phyloP scores from a whole-genome alignment of 2,113 vertebrate genomes.

The Psittacus erithacus region DNA sequence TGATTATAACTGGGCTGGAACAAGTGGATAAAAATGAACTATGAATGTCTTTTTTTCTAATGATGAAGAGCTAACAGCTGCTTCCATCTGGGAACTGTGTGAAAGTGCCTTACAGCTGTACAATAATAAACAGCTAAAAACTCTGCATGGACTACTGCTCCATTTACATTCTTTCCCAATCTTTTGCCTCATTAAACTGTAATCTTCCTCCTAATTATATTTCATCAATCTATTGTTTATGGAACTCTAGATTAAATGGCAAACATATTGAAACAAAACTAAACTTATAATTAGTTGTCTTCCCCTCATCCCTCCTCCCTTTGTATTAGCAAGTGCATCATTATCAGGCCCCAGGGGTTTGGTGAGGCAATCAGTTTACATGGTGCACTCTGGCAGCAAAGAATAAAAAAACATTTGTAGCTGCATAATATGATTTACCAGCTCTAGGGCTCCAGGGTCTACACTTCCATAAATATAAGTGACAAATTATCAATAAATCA shows the following conservation, averaged over 20 bases:
- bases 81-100: conserved; percentile 77
- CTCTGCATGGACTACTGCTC: conserved; percentile 46
- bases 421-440: conserved; percentile 80
- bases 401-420: conserved; percentile 63
- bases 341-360: conserved; percentile 45
- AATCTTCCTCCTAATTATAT: conserved; percentile 80
- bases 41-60: conserved; percentile 50
- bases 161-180: conserved; percentile 78
- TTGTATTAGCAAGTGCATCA: conserved; percentile 65
- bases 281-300: conserved; percentile 68
- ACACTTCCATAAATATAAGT: conserved; percentile 82
- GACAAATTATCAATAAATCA: conserved; percentile 86
- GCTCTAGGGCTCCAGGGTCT: conserved; percentile 70
- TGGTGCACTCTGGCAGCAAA: conserved; percentile 52
- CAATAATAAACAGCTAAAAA: conserved; percentile 81
- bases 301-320: conserved; percentile 37
- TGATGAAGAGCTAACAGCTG: conserved; percentile 70
- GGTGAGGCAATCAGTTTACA: conserved; percentile 44
- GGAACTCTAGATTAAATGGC: conserved; percentile 78
- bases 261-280: conserved; percentile 78
- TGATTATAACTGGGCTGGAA: conserved; percentile 55
- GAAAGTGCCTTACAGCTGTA: conserved; percentile 77
- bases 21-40: conserved; percentile 76
- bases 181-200: conserved; percentile 79
- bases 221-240: conserved; percentile 86